phyloP scores from a whole-genome alignment of 2,888 invertebrate species.

The Mylabris sibirica region DNA sequence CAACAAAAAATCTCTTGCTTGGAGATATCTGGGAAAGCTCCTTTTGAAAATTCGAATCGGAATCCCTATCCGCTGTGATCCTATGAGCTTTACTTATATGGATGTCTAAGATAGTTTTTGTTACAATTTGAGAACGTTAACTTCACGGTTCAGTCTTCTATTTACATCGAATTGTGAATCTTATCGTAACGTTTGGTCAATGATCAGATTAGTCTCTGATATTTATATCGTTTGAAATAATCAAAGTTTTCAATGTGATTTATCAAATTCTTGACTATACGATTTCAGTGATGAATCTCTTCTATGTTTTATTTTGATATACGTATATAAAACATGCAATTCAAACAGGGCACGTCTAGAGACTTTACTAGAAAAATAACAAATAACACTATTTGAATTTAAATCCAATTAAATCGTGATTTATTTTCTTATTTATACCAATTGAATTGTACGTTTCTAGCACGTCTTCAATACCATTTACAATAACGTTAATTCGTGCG shows the following conservation, averaged over 20 bases:
- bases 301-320: too few relatives aligned
- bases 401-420: neutral
- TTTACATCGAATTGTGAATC: neutral
- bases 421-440: neutral
- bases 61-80: neutral
- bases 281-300: neutral
- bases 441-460: neutral
- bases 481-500: neutral
- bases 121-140: neutral
- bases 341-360: neutral
- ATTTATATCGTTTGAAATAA: neutral
- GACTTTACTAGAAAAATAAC: neutral
- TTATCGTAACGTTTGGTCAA: neutral
- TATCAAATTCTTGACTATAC: neutral
- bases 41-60: conserved; percentile 6
- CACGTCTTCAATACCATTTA: neutral
- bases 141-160: neutral
- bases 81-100: conserved; percentile 7
- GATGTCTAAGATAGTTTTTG: neutral
- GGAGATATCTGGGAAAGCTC: neutral
- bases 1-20: too few relatives aligned
- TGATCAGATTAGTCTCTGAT: neutral
- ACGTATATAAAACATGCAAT: neutral
- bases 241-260: neutral
- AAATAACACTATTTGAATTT: neutral